Conservation (phyloP, 2,888 invertebrate genomes). For the Cosmopolites sordidus region DNA sequence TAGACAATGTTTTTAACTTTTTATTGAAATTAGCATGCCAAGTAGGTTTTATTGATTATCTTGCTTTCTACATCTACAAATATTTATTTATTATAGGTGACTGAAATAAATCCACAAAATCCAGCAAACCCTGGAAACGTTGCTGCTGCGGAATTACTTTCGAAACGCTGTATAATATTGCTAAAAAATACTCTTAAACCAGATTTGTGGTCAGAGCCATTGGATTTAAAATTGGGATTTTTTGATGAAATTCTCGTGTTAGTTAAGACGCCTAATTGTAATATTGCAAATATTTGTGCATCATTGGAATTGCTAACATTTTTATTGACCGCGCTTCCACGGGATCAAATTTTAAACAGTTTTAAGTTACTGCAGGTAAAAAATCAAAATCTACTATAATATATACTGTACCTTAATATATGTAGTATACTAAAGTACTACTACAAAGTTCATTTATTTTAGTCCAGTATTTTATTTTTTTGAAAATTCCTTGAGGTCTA, state of each 20-base stretch:
- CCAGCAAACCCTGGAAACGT: constrained; percentile 47
- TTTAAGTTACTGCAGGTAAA: constrained; percentile 79
- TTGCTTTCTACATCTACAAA: not conserved
- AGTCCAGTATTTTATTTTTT: too few relatives aligned
- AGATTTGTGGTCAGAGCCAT: constrained; percentile 89
- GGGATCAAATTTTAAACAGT: constrained; percentile 77
- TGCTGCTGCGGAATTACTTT: constrained; percentile 63
- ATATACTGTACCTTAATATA: too few relatives aligned
- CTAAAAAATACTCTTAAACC: constrained; percentile 87
- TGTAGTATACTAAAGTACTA: too few relatives aligned
- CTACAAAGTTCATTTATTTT: too few relatives aligned
- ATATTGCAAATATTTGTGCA: constrained; percentile 86
- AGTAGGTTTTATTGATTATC: constrained; percentile 48
- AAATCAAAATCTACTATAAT: too few relatives aligned
- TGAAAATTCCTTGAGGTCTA: too few relatives aligned
- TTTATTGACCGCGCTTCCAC: constrained; percentile 75
- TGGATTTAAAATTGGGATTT: constrained; percentile 86
- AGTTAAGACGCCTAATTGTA: constrained; percentile 60
- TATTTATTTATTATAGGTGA: constrained; percentile 50
- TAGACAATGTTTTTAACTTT: constrained; percentile 88
- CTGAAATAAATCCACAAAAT: constrained; percentile 56
- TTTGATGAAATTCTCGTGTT: constrained; percentile 75
- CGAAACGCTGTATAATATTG: constrained; percentile 75
- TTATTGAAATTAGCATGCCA: constrained; percentile 88
- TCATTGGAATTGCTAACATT: constrained; percentile 89